A percentile compares a stretch with the other conserved stretches of the same genome.
These are phyloP conservation scores for Macrotis lagotis DNA, from an alignment of 2,113 vertebrate species.

Conservation along the genomic window DNA sequence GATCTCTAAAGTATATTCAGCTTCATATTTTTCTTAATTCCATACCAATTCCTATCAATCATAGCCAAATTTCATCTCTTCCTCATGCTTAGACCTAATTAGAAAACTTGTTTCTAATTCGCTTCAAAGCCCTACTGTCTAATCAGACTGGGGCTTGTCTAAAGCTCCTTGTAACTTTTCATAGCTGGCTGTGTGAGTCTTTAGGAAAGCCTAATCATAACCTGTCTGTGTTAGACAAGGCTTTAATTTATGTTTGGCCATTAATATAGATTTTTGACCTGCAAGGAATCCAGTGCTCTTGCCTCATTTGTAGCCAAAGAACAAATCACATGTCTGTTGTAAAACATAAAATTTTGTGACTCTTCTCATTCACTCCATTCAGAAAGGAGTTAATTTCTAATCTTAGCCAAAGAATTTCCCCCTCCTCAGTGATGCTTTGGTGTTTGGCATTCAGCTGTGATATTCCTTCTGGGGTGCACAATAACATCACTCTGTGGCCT, in stretches of 20 bases:
- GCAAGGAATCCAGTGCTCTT: not conserved
- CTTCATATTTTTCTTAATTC: not conserved
- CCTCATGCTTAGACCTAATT: slow-evolving; percentile 24
- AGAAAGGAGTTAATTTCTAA: not conserved
- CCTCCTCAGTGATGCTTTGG: not conserved
- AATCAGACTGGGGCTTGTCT: slow-evolving; percentile 1
- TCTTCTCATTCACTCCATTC: too few species aligned
- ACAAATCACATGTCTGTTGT: not conserved
- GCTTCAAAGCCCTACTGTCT: slow-evolving; percentile 6
- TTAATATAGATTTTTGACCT: not conserved
- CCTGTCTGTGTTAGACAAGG: not conserved
- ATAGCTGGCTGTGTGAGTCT: not conserved
- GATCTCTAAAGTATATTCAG: too few species aligned
- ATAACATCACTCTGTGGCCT: not conserved
- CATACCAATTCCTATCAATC: not conserved
- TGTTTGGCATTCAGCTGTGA: too few species aligned
- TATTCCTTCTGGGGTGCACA: not conserved
- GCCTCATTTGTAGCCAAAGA: too few species aligned
- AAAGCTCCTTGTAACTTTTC: not conserved
- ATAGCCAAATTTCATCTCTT: not conserved
- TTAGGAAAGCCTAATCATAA: too few species aligned
- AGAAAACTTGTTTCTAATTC: slow-evolving; percentile 35
- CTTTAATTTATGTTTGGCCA: not conserved
- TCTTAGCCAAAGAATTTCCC: not conserved
- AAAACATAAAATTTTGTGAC: not conserved